These are phyloP conservation scores for Phrynosoma platyrhinos DNA, from an alignment of 2,113 vertebrate genomes.

Conservation along the genomic window DNA sequence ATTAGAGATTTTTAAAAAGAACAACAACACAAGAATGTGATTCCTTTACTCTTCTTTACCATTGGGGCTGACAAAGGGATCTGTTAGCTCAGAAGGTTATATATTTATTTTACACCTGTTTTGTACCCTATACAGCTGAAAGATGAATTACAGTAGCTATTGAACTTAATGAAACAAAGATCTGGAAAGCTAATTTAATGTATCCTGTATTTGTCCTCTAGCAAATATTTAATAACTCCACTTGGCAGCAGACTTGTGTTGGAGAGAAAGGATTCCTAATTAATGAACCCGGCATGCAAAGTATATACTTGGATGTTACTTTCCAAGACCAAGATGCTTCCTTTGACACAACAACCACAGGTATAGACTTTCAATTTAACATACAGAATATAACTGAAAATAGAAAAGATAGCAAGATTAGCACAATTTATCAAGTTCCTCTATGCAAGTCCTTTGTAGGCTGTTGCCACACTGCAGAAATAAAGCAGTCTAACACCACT, in stretches of 20 bases:
- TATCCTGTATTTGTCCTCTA: conserved; percentile 19
- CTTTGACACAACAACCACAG: conserved; percentile 63
- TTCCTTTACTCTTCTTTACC: not conserved
- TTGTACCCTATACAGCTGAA: not conserved
- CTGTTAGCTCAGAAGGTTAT: too few species aligned
- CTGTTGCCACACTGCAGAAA: too few species aligned
- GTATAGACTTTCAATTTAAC: conserved; percentile 52
- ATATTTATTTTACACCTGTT: not conserved
- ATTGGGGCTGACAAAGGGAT: not conserved
- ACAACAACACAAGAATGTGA: not conserved
- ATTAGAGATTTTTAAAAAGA: not conserved
- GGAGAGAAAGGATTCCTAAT: conserved; percentile 80
- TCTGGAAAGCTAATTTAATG: conserved; percentile 61
- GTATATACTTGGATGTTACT: conserved; percentile 56
- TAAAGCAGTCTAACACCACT: too few species aligned
- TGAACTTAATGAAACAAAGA: not conserved
- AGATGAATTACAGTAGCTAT: not conserved
- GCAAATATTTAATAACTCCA: not conserved
- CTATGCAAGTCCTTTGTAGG: not conserved
- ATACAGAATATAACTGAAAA: not conserved
- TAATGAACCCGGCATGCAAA: conserved; percentile 72
- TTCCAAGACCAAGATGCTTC: conserved; percentile 76
- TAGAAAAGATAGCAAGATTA: not conserved
- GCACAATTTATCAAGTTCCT: not conserved
- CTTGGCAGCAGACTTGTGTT: conserved; percentile 75